Conservation (phyloP, 2,113 vertebrate genomes). For the Ochotona princeps region DNA sequence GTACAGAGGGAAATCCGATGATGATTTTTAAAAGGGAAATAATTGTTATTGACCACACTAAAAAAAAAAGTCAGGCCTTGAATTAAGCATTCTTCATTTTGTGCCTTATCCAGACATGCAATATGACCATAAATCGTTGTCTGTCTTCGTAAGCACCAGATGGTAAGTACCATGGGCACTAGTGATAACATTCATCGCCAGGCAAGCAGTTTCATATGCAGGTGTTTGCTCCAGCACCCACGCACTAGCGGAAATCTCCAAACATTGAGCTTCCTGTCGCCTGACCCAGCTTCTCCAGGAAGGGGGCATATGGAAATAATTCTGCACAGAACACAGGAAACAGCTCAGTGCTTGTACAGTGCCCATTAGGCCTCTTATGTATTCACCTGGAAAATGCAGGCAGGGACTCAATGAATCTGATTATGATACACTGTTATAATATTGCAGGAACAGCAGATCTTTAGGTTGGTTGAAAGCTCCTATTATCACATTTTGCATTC, state of each 20-base stretch:
- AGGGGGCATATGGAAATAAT: neutral
- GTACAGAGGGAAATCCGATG: neutral
- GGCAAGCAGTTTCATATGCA: conserved; percentile 80
- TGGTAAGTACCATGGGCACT: conserved; percentile 81
- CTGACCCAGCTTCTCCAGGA: neutral
- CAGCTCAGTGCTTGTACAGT: neutral
- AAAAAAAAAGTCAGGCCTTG: conserved; percentile 13
- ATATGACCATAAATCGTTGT: conserved; percentile 83
- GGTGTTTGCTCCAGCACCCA: conserved; percentile 64
- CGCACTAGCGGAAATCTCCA: conserved; percentile 74
- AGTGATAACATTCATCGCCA: conserved; percentile 87
- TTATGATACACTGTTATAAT: neutral
- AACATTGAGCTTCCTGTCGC: conserved; percentile 33
- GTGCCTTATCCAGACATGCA: conserved; percentile 70
- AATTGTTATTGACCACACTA: neutral
- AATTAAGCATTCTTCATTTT: neutral
- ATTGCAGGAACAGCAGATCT: neutral
- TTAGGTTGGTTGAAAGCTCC: neutral
- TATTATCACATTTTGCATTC: neutral
- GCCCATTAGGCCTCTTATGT: neutral
- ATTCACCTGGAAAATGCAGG: neutral
- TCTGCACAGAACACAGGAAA: neutral
- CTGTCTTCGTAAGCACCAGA: conserved; percentile 83
- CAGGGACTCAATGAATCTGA: neutral
- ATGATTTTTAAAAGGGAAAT: neutral